Evolutionary conservation across 64 coral and sea anemone genomes (phyloP), one percentile per base, ranked within the genome.

Genomic region (Stylophora pistillata): DNA sequence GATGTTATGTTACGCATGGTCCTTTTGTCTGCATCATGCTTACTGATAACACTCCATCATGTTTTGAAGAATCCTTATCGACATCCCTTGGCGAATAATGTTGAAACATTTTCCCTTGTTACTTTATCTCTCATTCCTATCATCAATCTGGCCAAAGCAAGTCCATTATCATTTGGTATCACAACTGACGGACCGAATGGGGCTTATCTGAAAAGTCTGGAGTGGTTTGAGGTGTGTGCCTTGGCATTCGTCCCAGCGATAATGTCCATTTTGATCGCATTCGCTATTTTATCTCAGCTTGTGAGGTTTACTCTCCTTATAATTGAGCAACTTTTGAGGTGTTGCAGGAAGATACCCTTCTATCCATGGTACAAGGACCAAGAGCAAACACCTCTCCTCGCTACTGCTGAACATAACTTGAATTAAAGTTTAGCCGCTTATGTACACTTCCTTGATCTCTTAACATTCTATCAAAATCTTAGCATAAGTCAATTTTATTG

Each of bases 1-100:
- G 21, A 32, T 54, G 69, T 65, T 3, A 75, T 89, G 53, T 60
- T 65, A 20, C 92, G 87, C 14, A 65, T 78, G 17, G 47, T 89
- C 20, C 10, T 30, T 60, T 41, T 94, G 56, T 61, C 73, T 25
- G 56, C 72, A 0, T 13, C 69, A 6, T 94, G 92, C 41, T n/a
- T 94, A 11, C 13, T 89, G 23, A 68, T 89, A 15, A 61, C 68
- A 52, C 33, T 89, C 10, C 92, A 94, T 21, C 77, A 89, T 79
- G 52, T 84, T 10, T 30, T 84, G 34, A 60, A 59, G 15, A 85
- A 56, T 5, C 92, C 87, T 15, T 94, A 77, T 63, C 32, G 47
- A 53, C 15, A 94, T 18, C 64, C 75, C 11, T 15, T 14, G 33
- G 16, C 62, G 0, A 94, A 94, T 60, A 52, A 18, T 3, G 16